Evolutionary conservation across 2,113 vertebrate species (phyloP).

Genomic region (Galbula dea): DNA sequence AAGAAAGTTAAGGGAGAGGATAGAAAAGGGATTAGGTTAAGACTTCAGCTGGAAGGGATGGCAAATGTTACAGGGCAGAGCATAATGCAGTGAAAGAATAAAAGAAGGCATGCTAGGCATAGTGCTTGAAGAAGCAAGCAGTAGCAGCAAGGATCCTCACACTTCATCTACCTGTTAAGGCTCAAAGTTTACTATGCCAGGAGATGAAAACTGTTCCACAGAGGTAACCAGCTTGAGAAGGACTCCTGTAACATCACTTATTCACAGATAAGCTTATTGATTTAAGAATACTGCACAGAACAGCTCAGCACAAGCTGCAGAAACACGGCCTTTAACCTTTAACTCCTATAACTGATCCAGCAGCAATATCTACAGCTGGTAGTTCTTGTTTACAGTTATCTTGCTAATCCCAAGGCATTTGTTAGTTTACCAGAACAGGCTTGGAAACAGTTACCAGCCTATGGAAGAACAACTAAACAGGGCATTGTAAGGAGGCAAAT

Average conservation of each 20-base stretch:
- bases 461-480: background rate
- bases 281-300: background rate
- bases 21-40: background rate
- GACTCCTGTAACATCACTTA: background rate
- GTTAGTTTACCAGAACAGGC: accelerated
- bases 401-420: background rate
- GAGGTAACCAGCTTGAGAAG: background rate
- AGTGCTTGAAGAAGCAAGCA: background rate
- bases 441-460: background rate
- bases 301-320: background rate
- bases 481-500: background rate
- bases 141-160: background rate
- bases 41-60: background rate
- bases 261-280: background rate
- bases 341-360: background rate
- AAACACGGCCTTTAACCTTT: background rate
- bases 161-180: background rate
- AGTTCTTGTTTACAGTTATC: background rate
- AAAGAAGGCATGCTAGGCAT: background rate
- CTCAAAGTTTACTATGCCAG: background rate
- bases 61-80: background rate
- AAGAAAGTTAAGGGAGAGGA: background rate
- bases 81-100: background rate
- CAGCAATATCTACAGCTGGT: too few relatives aligned
- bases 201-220: background rate